These are phyloP conservation scores for Meriones unguiculatus DNA, from an alignment of 2,113 vertebrate species.

Conservation along the genomic window DNA sequence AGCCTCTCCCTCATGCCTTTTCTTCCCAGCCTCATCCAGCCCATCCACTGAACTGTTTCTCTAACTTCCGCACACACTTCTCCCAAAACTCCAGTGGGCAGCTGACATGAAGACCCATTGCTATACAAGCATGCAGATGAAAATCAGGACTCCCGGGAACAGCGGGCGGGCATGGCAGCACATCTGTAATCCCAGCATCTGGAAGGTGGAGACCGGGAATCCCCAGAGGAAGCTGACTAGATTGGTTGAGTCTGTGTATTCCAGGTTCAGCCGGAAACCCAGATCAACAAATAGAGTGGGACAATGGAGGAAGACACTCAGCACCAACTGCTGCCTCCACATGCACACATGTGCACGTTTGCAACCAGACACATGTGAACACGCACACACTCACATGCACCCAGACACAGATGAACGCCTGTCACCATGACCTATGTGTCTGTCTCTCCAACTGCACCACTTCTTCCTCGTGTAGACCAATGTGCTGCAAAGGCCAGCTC, in stretches of 20 bases:
- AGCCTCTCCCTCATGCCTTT: neutral
- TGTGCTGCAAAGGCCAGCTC: neutral
- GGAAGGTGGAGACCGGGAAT: neutral
- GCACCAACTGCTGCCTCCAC: too few species aligned
- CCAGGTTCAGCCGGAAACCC: neutral
- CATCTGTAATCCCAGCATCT: neutral
- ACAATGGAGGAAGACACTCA: neutral
- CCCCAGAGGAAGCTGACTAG: neutral
- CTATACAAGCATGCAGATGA: neutral
- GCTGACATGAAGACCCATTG: neutral
- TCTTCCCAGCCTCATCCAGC: neutral
- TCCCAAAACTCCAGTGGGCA: neutral
- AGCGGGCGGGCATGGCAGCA: neutral
- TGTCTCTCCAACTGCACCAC: neutral
- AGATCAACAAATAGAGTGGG: neutral
- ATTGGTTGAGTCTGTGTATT: neutral
- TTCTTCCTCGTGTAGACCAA: rapidly evolving
- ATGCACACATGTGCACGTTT: too few species aligned
- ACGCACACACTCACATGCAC: neutral
- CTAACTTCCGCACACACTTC: neutral
- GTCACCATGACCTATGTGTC: neutral
- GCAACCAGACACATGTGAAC: too few species aligned
- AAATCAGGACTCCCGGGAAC: neutral
- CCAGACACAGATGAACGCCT: neutral
- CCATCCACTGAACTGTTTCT: neutral